Percentiles rank a stretch among this genome's conserved stretches.
Conservation (phyloP, 2,113 vertebrate species). For the Galbula dea region DNA sequence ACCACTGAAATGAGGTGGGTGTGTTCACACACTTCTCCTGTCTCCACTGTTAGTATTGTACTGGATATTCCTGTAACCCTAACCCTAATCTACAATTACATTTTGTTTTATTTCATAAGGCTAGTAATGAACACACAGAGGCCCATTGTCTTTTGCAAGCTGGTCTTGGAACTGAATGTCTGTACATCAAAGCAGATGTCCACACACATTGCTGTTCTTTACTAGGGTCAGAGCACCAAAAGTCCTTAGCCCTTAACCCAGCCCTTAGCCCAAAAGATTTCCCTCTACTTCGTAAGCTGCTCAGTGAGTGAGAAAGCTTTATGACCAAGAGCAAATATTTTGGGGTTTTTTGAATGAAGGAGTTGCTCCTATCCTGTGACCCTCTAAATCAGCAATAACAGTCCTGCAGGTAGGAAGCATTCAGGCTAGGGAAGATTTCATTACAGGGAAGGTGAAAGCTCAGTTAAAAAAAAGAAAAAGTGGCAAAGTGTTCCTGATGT, state of each 20-base stretch:
- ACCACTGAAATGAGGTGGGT: background rate
- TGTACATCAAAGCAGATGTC: background rate
- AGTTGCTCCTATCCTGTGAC: background rate
- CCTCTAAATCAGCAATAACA: background rate
- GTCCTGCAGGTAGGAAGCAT: background rate
- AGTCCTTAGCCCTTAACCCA: background rate
- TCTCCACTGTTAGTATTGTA: background rate
- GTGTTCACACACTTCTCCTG: background rate
- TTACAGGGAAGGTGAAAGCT: background rate
- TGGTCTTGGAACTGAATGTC: background rate
- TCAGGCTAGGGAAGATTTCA: background rate
- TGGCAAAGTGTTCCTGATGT: too few species aligned
- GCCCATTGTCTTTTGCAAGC: background rate
- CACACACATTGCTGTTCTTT: background rate
- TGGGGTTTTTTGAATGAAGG: background rate
- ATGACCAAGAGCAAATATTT: background rate
- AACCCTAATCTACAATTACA: background rate
- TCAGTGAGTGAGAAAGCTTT: background rate
- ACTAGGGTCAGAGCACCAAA: background rate
- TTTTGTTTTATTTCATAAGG: background rate
- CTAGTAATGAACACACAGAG: background rate
- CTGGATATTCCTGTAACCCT: background rate
- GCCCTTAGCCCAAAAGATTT: background rate
- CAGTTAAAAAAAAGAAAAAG: too few species aligned
- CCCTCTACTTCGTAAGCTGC: background rate